These are phyloP conservation scores for Ophion obscuratus DNA, from an alignment of 2,888 invertebrate genomes.

Conservation along the genomic window DNA sequence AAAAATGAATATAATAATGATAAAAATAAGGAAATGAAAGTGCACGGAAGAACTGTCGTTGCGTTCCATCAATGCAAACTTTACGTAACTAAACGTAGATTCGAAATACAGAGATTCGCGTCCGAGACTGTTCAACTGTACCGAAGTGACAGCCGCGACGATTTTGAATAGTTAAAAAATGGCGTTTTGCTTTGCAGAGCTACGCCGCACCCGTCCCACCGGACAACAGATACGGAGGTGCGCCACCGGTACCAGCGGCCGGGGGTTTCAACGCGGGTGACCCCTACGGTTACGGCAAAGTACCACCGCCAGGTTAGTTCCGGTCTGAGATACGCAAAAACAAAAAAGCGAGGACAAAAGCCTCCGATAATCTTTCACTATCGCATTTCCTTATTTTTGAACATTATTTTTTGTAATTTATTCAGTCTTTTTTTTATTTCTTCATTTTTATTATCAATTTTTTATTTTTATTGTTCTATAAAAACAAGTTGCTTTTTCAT, in stretches of 20 bases:
- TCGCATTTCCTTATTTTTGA: too few species aligned
- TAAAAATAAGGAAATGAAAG: too few species aligned
- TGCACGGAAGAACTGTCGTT: too few species aligned
- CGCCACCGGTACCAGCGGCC: constrained; percentile 78
- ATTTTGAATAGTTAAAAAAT: neutral
- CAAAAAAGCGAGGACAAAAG: neutral
- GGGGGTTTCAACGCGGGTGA: constrained; percentile 80
- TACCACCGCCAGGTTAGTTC: constrained; percentile 80
- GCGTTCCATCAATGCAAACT: too few species aligned
- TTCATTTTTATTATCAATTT: neutral
- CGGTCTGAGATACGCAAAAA: neutral
- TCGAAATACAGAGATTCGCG: neutral
- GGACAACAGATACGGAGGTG: constrained; percentile 81
- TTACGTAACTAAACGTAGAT: neutral
- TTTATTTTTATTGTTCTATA: neutral
- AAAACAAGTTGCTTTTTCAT: neutral
- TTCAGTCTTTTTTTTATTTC: too few species aligned
- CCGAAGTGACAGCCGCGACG: neutral
- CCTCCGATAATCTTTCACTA: too few species aligned
- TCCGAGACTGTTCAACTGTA: neutral
- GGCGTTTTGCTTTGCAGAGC: constrained; percentile 72
- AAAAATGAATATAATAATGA: too few species aligned
- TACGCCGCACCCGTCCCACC: constrained; percentile 80
- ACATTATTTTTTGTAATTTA: too few species aligned
- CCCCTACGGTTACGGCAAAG: constrained; percentile 82